Evolutionary conservation across 2,113 vertebrate species (phyloP), one percentile per base, ranked within the genome.

Genomic region (Psettodes erumei): DNA sequence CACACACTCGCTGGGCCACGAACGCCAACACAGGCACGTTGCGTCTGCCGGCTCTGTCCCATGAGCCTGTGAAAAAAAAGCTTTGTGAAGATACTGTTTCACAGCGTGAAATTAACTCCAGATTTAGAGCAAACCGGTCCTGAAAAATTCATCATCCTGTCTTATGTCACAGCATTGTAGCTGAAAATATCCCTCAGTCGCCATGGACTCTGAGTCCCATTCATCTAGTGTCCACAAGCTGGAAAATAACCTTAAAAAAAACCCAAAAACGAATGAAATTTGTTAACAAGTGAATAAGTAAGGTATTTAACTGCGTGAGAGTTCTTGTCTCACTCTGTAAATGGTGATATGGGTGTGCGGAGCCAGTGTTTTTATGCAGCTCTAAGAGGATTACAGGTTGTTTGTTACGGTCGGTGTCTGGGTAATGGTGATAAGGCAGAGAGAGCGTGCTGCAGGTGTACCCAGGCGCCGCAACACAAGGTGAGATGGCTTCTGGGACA

Each of bases 371-470:
- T 87, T 77, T 82, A 55, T 69, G 25, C 79, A 63, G 73, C 86
- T 67, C 59, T 93, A 92, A 94, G 90, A 89, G 92, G 93, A 93
- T 94, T 93, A 93, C 71, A 61, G 82, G 75, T 79, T 88, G 88
- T 90, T 91, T 91, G 90, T 89, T 84, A 86, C 45, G 74, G 74
- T 54, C 56, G 63, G 51, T 75, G 91, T 90, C 91, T 94, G 93
- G 82, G 42, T 87, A 81, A 84, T 66, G 55, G 66, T 47, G 92
- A 94, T 94, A 94, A 93, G 89, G 66, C 69, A 56, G 80, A 51
- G 42, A 13, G 74, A 61, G 77, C 1, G 35, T 38, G 77, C 51
- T 71, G 72, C 86, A 86, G 82, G 84, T 91, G 86, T 42, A 38
- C 18, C n/a, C 28, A 72, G 63, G 28, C 76, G 27, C 55, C 53